Evolutionary conservation across 2,113 vertebrate genomes (phyloP).

Genomic region (Myrmecophaga tridactyla): DNA sequence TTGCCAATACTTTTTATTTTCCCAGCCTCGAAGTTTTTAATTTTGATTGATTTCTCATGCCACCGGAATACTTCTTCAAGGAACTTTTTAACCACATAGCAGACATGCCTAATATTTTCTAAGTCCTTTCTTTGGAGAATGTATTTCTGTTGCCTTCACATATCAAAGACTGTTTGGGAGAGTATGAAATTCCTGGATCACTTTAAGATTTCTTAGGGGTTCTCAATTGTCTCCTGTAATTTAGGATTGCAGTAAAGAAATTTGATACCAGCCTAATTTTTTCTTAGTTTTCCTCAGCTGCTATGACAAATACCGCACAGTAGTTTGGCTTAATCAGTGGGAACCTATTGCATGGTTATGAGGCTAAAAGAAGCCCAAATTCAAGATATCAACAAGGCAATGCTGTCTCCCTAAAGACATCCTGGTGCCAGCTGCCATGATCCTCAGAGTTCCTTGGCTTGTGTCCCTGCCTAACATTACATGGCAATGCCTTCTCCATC

Average conservation of each 20-base stretch:
- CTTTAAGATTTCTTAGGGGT: background rate
- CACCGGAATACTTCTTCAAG: background rate
- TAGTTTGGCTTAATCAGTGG: too few species aligned
- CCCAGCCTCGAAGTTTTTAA: background rate
- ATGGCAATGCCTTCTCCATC: too few species aligned
- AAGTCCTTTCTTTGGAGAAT: background rate
- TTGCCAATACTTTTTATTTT: constrained; percentile 16
- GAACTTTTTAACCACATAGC: background rate
- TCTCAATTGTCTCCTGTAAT: background rate
- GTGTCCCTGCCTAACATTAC: too few species aligned
- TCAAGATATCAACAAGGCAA: too few species aligned
- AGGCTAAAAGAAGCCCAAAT: too few species aligned
- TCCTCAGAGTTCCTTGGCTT: too few species aligned
- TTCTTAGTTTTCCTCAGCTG: too few species aligned
- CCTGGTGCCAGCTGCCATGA: too few species aligned
- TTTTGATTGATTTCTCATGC: background rate
- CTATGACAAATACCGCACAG: too few species aligned
- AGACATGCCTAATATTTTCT: background rate
- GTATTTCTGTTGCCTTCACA: background rate
- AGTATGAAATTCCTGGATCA: background rate
- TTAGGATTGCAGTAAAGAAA: background rate
- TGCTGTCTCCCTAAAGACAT: too few species aligned
- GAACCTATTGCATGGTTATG: too few species aligned
- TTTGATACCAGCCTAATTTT: background rate
- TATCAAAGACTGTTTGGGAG: background rate